Percentiles rank a stretch among this genome's conserved stretches.
These are phyloP conservation scores for Reticulitermes lucifugus DNA, from an alignment of 2,888 invertebrate genomes.

Conservation along the genomic window DNA sequence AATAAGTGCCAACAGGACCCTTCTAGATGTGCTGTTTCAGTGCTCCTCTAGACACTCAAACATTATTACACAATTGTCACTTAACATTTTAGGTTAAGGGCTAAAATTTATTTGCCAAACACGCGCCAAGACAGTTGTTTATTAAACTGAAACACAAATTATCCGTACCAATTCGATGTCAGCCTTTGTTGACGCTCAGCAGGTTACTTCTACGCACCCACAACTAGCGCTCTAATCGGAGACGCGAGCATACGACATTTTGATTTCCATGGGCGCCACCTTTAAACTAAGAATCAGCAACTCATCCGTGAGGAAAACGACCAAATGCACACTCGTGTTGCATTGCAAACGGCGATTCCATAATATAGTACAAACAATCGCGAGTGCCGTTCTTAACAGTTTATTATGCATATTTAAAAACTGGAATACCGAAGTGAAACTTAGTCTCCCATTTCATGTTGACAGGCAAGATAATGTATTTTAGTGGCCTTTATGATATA, in stretches of 20 bases:
- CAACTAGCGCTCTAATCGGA: slow-evolving; percentile 28
- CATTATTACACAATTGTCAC: neutral
- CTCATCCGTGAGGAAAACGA: no score
- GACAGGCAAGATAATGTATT: no score
- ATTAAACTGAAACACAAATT: slow-evolving; percentile 24
- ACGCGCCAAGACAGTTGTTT: slow-evolving; percentile 25
- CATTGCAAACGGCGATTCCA: no score
- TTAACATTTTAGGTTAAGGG: slow-evolving; percentile 4
- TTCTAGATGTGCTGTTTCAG: slow-evolving; percentile 14
- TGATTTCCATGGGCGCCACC: neutral
- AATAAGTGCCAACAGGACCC: slow-evolving; percentile 41
- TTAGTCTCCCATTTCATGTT: no score
- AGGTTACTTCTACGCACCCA: slow-evolving; percentile 5
- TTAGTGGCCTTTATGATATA: no score
- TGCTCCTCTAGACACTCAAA: neutral
- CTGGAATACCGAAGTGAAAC: no score
- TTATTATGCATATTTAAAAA: no score
- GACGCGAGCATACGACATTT: slow-evolving; percentile 5
- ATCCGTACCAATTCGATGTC: slow-evolving; percentile 8
- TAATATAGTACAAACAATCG: no score
- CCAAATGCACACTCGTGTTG: no score
- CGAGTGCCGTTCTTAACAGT: no score
- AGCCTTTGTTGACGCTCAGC: slow-evolving; percentile 47
- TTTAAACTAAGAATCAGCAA: neutral
- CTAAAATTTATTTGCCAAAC: neutral